phyloP scores from a whole-genome alignment of 2,113 vertebrate species.

The Microtus montanus region DNA sequence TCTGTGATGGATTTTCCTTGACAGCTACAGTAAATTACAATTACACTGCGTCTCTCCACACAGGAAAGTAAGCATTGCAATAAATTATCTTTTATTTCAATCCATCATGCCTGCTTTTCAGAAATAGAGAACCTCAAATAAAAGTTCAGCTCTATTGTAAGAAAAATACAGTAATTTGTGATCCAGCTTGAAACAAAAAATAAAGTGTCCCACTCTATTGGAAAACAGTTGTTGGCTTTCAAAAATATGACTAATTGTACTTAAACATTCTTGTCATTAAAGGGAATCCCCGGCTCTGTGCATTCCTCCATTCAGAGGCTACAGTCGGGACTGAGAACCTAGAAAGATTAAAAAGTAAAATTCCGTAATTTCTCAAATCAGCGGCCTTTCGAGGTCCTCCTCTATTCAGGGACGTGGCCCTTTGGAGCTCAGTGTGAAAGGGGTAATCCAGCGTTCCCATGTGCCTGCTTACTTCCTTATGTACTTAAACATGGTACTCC shows the following conservation, averaged over 20 bases:
- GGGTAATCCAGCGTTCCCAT: neutral
- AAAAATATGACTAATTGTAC: constrained; percentile 88
- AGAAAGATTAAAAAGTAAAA: constrained; percentile 63
- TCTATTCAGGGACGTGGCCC: constrained; percentile 50
- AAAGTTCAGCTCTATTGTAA: constrained; percentile 88
- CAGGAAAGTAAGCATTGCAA: constrained; percentile 91
- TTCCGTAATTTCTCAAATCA: constrained; percentile 70
- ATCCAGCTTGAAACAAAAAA: constrained; percentile 86
- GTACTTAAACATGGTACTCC: constrained; percentile 31
- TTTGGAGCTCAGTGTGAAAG: constrained; percentile 45
- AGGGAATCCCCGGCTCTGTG: constrained; percentile 80
- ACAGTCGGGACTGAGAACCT: constrained; percentile 74
- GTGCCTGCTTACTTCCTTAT: constrained; percentile 14
- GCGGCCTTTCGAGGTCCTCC: constrained; percentile 36
- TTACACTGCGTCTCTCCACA: constrained; percentile 88
- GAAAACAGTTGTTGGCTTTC: constrained; percentile 86
- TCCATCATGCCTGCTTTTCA: constrained; percentile 90
- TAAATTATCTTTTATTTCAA: constrained; percentile 93
- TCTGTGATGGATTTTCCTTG: constrained; percentile 90
- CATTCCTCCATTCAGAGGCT: constrained; percentile 79
- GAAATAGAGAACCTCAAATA: constrained; percentile 88
- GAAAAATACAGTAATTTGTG: constrained; percentile 90
- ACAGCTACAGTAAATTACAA: constrained; percentile 93
- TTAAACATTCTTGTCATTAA: constrained; percentile 83
- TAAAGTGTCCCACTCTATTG: constrained; percentile 83